phyloP scores from a whole-genome alignment of 1,140 invertebrate species.

The Zeugodacus cucurbitae region DNA sequence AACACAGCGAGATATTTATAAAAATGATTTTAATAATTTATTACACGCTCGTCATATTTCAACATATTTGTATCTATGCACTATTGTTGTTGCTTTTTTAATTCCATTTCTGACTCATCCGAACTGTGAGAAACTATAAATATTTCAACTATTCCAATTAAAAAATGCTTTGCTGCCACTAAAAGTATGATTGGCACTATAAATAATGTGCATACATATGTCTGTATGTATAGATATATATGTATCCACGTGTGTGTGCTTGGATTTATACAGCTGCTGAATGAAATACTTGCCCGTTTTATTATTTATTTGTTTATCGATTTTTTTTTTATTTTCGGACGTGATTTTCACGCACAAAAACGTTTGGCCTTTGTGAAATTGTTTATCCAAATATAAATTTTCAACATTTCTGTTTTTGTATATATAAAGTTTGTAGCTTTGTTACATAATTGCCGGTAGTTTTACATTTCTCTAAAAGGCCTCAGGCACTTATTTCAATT shows the following conservation, averaged over 20 bases:
- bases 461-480: neutral
- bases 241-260: neutral
- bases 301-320: slow-evolving; percentile 33
- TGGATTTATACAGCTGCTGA: neutral
- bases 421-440: neutral
- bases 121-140: neutral
- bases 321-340: neutral
- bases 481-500: neutral
- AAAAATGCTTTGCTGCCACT: slow-evolving; percentile 4
- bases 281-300: neutral
- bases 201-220: neutral
- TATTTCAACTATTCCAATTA: slow-evolving; percentile 35
- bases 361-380: neutral
- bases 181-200: neutral
- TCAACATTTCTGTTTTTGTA: neutral
- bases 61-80: neutral
- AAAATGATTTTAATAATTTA: neutral
- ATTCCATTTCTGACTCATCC: neutral
- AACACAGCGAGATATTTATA: neutral
- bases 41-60: neutral
- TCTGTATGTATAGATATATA: neutral
- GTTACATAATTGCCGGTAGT: neutral
- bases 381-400: neutral
- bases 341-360: neutral
- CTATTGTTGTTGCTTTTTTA: neutral